Percentiles rank a stretch among this genome's conserved stretches.
These are phyloP conservation scores for Magallana gigas DNA, from an alignment of 1,140 invertebrate genomes.

Conservation along the genomic window DNA sequence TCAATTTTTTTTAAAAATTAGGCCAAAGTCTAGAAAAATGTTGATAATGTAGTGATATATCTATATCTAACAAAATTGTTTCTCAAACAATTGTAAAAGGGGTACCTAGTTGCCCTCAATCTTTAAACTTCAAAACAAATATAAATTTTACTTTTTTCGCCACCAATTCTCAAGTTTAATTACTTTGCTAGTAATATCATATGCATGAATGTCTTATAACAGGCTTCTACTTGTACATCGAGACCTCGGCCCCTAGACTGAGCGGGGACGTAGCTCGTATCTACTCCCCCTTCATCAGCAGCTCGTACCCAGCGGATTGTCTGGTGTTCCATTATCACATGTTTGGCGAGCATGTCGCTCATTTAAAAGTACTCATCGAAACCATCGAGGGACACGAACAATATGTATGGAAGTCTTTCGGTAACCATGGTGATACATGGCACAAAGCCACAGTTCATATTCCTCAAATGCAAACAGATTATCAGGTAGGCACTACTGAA, in stretches of 20 bases:
- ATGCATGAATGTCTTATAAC: background rate
- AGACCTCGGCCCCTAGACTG: background rate
- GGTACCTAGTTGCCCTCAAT: no score
- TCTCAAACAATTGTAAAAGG: no score
- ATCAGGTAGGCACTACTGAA: background rate
- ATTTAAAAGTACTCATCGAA: background rate
- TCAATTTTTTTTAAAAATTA: background rate
- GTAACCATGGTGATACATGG: conserved; percentile 10
- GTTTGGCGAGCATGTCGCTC: conserved; percentile 67
- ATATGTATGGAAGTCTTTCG: background rate
- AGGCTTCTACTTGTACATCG: conserved; percentile 21
- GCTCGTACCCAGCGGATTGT: conserved; percentile 53
- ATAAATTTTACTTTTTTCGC: no score
- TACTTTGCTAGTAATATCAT: no score
- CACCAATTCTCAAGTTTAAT: no score
- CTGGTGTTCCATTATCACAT: conserved; percentile 73
- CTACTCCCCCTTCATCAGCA: conserved; percentile 9
- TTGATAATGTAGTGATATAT: no score
- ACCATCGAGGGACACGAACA: background rate
- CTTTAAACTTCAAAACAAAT: no score
- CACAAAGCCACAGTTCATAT: conserved; percentile 2
- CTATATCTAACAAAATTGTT: no score
- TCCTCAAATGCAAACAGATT: conserved; percentile 10
- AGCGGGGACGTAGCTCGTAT: background rate
- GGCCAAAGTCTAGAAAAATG: no score